phyloP scores from a whole-genome alignment of 2,888 invertebrate genomes.

The Polia nebulosa region DNA sequence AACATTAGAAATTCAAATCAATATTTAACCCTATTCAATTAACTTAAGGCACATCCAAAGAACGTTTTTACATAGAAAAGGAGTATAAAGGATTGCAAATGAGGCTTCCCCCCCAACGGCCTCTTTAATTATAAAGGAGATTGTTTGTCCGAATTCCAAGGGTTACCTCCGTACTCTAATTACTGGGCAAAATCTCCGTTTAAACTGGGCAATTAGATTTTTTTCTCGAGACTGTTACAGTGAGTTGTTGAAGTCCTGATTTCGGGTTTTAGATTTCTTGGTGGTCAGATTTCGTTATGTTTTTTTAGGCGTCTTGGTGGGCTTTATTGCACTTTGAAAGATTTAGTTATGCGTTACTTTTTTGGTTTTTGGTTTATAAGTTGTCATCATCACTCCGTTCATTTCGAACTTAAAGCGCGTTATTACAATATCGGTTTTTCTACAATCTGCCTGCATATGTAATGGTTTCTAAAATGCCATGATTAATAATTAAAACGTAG shows the following conservation, averaged over 20 bases:
- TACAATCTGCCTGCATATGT: too few species aligned
- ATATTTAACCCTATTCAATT: conserved; percentile 70
- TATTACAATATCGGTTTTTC: too few species aligned
- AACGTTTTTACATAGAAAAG: conserved; percentile 79
- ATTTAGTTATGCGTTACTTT: too few species aligned
- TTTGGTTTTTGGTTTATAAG: too few species aligned
- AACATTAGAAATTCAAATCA: conserved; percentile 63
- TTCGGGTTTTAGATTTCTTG: conserved; percentile 55
- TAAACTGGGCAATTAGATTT: conserved; percentile 75
- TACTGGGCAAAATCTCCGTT: conserved; percentile 78
- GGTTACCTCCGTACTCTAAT: conserved; percentile 77
- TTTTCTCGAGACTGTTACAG: conserved; percentile 57
- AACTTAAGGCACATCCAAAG: conserved; percentile 69
- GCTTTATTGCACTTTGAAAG: background rate
- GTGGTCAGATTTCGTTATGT: conserved; percentile 35
- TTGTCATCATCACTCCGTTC: too few species aligned
- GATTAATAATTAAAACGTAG: too few species aligned
- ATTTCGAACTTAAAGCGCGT: too few species aligned
- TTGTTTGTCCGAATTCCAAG: conserved; percentile 84
- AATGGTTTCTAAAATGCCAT: too few species aligned
- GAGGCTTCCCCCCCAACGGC: conserved; percentile 75
- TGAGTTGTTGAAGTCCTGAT: conserved; percentile 60
- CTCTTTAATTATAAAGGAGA: conserved; percentile 87
- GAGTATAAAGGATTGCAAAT: conserved; percentile 88
- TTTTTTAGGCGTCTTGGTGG: conserved; percentile 6